These are phyloP conservation scores for Sturnira hondurensis DNA, from an alignment of 2,113 vertebrate genomes.

Conservation along the genomic window DNA sequence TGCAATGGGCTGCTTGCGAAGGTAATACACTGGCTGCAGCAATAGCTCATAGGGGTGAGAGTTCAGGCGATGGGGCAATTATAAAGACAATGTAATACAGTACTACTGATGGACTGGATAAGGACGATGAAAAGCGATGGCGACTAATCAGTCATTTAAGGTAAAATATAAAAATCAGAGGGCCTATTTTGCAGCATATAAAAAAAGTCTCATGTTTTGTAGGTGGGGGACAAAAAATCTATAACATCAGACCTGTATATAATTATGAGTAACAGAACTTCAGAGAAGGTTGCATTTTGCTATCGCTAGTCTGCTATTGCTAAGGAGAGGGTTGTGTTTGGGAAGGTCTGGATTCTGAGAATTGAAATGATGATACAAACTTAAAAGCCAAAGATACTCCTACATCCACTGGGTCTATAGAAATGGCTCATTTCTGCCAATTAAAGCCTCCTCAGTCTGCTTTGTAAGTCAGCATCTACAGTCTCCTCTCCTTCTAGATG, in stretches of 20 bases:
- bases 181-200: not conserved
- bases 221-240: not conserved
- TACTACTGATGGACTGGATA: not conserved
- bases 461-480: not conserved
- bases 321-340: not conserved
- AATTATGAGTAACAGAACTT: not conserved
- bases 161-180: constrained; percentile 12
- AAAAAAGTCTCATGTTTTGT: not conserved
- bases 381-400: not conserved
- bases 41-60: not conserved
- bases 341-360: not conserved
- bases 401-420: not conserved
- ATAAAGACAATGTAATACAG: not conserved
- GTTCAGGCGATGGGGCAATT: not conserved
- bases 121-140: not conserved
- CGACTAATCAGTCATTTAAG: constrained; percentile 23
- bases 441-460: not conserved
- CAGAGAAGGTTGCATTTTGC: not conserved
- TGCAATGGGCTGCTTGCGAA: not conserved
- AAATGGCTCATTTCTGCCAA: not conserved
- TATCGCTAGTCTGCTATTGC: not conserved
- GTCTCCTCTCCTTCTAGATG: not conserved
- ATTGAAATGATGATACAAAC: not conserved
- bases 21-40: not conserved
- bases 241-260: not conserved